Conservation (phyloP, 2,797 vertebrate genomes). For the Cyclopterus lumpus region DNA sequence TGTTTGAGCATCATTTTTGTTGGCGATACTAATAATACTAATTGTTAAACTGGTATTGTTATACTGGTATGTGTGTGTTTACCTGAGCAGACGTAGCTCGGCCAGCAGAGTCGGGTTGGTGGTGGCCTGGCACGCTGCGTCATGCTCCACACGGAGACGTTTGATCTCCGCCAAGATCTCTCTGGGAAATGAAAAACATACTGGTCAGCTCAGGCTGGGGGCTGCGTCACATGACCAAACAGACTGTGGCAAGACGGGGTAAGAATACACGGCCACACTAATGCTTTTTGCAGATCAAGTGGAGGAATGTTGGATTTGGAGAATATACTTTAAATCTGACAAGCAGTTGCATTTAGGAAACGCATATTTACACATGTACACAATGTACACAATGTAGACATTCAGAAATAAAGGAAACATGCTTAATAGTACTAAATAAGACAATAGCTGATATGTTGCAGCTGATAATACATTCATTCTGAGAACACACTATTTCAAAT, state of each 20-base stretch:
- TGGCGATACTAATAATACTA: background rate
- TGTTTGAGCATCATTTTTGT: background rate
- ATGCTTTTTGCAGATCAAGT: background rate
- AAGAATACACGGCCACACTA: background rate
- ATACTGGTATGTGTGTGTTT: slow-evolving; percentile 14
- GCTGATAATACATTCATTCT: background rate
- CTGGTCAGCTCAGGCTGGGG: slow-evolving; percentile 39
- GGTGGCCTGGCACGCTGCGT: slow-evolving; percentile 91
- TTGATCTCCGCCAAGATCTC: slow-evolving; percentile 96
- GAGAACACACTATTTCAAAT: background rate
- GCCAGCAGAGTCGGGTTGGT: slow-evolving; percentile 93
- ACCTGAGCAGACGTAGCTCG: slow-evolving; percentile 93
- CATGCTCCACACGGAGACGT: slow-evolving; percentile 90
- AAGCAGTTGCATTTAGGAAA: background rate
- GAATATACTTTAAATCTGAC: background rate
- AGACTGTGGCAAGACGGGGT: slow-evolving; percentile 24
- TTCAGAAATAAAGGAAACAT: background rate
- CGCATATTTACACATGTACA: background rate
- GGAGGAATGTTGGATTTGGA: slow-evolving; percentile 2
- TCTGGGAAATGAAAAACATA: slow-evolving; percentile 75
- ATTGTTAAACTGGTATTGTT: fast-evolving
- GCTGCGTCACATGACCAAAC: slow-evolving; percentile 21
- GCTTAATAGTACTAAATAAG: background rate
- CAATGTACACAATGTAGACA: background rate
- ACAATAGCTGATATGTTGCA: background rate